Evolutionary conservation across 2,888 invertebrate genomes (phyloP), one percentile per base, ranked within the genome.

Genomic region (Tenthredo distinguenda): DNA sequence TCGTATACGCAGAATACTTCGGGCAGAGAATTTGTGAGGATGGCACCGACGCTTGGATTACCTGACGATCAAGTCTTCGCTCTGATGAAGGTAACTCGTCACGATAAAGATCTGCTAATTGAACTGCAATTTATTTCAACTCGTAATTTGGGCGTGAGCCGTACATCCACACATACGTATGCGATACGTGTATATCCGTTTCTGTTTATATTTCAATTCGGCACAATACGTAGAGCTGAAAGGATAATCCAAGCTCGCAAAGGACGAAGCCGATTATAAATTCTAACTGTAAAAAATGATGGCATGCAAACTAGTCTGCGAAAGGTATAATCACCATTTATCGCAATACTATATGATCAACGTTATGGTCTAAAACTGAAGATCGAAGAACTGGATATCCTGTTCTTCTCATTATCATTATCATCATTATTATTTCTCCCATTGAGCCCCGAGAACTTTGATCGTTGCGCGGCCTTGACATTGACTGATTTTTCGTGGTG

Each of bases 11-110:
- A n/a, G n/a, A 40, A 58, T 15, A 26, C 37, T 21, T 15, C 0
- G n/a, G n/a, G 18, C 15, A 81, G 6, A 62, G 4, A 40, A 58
- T 81, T 68, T 71, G 47, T 71, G 71, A 71, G 12, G 12, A 83
- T 83, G 83, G 68, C 83, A 26, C 47, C 83, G 9, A 26, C 95
- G 18, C 92, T 95, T 86, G 95, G 95, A 84, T 94, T 97, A 87
- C 96, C 96, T 82, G 97, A 97, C 92, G 96, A 97, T 90, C 96
- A 97, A 91, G 95, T 96, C 88, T 97, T 97, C 91, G 96, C 96
- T 21, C 94, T 97, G 87, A 97, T 97, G 96, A 97, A 97, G 96
- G 97, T 97, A 95, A 93, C 90, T 90, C 50, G 6, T 55, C 21
- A 77, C n/a, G 1, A 43, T 21, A 74, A 74, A 26, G 43, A 47